Percentiles rank a stretch among this genome's conserved stretches.
These are phyloP conservation scores for Serilophus lunatus DNA, from an alignment of 2,113 vertebrate genomes.

Conservation along the genomic window DNA sequence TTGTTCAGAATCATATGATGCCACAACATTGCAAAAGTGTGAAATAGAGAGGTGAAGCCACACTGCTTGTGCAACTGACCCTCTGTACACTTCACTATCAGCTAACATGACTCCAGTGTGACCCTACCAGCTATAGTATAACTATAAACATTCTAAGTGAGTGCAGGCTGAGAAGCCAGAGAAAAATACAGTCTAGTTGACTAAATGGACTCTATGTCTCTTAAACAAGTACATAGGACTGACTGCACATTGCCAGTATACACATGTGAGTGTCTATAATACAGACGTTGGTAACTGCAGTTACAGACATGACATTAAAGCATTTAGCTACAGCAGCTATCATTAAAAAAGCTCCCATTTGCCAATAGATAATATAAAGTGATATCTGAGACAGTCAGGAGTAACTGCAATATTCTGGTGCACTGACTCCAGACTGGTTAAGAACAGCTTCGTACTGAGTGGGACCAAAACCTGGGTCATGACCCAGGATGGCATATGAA, in stretches of 20 bases:
- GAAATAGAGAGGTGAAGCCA: neutral
- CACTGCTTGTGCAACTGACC: neutral
- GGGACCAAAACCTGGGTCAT: neutral
- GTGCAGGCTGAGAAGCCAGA: neutral
- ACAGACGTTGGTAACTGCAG: neutral
- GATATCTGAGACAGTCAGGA: neutral
- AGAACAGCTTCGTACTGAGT: neutral
- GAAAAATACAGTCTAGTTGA: neutral
- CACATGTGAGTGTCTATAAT: neutral
- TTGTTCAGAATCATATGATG: neutral
- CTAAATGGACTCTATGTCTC: neutral
- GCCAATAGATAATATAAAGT: neutral
- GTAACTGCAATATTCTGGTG: neutral
- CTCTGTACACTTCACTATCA: neutral
- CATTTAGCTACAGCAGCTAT: neutral
- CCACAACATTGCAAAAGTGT: neutral
- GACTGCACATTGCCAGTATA: neutral
- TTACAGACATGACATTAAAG: neutral
- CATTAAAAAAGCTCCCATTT: neutral
- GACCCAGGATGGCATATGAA: neutral
- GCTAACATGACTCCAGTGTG: neutral
- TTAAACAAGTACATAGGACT: neutral
- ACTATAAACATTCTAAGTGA: neutral
- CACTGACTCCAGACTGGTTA: neutral
- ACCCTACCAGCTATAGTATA: neutral